These are phyloP conservation scores for Cacatua alba DNA, from an alignment of 2,113 vertebrate genomes.

Conservation along the genomic window DNA sequence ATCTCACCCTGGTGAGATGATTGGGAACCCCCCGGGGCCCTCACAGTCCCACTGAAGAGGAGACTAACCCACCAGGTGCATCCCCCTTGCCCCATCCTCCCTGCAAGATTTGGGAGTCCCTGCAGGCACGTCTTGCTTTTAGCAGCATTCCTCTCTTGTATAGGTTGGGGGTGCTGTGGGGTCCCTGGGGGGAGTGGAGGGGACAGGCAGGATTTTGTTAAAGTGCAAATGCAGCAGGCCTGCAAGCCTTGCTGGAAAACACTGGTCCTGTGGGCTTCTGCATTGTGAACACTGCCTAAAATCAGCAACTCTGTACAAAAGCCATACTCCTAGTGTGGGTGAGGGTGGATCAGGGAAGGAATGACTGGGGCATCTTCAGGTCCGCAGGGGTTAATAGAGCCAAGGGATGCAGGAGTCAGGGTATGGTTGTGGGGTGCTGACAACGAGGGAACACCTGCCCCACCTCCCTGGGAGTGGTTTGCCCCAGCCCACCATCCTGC, in stretches of 20 bases:
- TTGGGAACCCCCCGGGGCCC: too few species aligned
- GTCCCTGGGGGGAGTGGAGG: accelerated
- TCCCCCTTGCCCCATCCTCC: neutral
- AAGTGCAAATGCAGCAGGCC: too few species aligned
- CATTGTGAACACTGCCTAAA: neutral
- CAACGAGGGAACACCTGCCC: neutral
- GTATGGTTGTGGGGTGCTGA: neutral
- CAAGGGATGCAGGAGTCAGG: neutral
- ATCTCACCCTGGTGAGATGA: neutral
- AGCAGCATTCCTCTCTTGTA: neutral
- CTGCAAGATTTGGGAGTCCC: neutral
- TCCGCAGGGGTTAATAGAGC: neutral
- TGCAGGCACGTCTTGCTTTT: neutral
- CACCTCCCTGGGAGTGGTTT: accelerated
- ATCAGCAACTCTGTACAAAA: accelerated
- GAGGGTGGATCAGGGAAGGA: neutral
- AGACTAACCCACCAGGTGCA: accelerated
- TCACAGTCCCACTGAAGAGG: neutral
- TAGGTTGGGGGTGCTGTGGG: accelerated
- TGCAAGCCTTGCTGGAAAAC: neutral
- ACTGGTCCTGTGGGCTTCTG: neutral
- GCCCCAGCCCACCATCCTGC: neutral
- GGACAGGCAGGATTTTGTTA: neutral
- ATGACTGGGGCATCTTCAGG: neutral
- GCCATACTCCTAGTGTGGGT: accelerated